phyloP scores from a whole-genome alignment of 1,140 invertebrate genomes.

The Pseudomyrmex concolor region DNA sequence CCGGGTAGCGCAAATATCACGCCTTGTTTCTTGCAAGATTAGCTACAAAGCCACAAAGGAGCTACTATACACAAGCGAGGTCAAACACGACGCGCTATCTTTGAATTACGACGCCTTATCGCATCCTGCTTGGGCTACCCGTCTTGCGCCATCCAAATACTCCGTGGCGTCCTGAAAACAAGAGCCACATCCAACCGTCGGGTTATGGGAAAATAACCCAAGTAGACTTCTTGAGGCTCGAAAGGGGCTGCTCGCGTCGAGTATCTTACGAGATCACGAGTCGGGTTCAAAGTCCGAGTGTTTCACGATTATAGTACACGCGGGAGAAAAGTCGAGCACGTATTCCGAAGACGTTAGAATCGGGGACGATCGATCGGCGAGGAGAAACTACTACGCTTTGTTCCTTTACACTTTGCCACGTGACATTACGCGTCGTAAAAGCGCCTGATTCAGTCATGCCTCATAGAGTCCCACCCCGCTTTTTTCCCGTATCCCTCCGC shows the following conservation, averaged over 20 bases:
- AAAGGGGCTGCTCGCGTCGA: conserved; percentile 6
- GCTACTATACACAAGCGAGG: conserved; percentile 61
- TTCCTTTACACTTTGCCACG: conserved; percentile 48
- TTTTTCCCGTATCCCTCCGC: conserved; percentile 26
- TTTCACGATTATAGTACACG: neutral
- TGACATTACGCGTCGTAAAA: conserved; percentile 49
- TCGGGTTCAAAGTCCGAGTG: neutral
- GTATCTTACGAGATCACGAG: conserved; percentile 35
- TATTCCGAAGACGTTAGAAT: neutral
- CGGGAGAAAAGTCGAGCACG: neutral
- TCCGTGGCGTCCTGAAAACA: conserved; percentile 61
- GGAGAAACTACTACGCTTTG: conserved; percentile 1
- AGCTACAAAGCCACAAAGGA: conserved; percentile 63
- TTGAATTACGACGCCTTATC: conserved; percentile 77
- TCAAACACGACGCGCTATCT: conserved; percentile 72
- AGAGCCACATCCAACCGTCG: conserved; percentile 49
- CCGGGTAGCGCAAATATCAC: conserved; percentile 45
- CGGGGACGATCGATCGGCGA: conserved; percentile 10
- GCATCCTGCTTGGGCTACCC: conserved; percentile 75
- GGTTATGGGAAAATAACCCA: conserved; percentile 58
- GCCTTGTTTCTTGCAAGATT: conserved; percentile 53
- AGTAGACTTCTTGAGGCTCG: conserved; percentile 35
- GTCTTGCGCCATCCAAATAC: conserved; percentile 74
- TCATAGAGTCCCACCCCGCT: conserved; percentile 67
- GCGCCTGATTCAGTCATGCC: conserved; percentile 62